phyloP scores from a whole-genome alignment of 2,888 invertebrate genomes.

The Acrobasis repandana region DNA sequence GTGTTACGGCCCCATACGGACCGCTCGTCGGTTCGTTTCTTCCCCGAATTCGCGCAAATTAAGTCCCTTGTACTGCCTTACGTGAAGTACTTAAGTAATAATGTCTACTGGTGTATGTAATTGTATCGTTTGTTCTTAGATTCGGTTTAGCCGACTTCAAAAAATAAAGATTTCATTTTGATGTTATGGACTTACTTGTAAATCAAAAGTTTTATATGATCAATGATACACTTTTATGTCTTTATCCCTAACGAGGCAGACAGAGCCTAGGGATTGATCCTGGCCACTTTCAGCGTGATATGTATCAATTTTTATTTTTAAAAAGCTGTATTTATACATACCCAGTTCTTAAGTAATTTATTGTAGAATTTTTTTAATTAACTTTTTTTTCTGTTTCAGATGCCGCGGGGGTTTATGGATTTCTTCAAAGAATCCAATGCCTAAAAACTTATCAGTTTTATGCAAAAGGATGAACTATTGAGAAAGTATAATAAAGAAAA shows the following conservation, averaged over 20 bases:
- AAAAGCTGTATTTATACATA: neutral
- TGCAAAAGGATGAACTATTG: no score
- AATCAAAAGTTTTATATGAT: no score
- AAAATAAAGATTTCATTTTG: neutral
- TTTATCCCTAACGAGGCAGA: no score
- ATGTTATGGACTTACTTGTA: no score
- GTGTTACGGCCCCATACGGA: constrained; percentile 32
- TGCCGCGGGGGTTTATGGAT: neutral
- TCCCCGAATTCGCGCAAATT: constrained; percentile 31
- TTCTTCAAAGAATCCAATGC: no score
- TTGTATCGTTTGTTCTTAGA: neutral
- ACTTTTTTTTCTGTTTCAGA: neutral
- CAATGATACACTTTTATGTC: no score
- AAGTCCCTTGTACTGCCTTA: constrained; percentile 24
- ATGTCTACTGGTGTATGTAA: constrained; percentile 2
- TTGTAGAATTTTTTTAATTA: neutral
- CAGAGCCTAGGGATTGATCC: no score
- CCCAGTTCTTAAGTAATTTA: neutral
- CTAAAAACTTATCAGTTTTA: no score
- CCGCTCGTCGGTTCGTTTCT: constrained; percentile 32
- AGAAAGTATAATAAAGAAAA: no score
- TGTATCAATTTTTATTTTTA: no score
- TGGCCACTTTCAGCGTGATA: no score
- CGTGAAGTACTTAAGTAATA: constrained; percentile 16
- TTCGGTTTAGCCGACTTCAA: neutral